A percentile compares a stretch with the other conserved stretches of the same genome.
Conservation (phyloP, 2,888 invertebrate genomes). For the Drosophila helvetica region DNA sequence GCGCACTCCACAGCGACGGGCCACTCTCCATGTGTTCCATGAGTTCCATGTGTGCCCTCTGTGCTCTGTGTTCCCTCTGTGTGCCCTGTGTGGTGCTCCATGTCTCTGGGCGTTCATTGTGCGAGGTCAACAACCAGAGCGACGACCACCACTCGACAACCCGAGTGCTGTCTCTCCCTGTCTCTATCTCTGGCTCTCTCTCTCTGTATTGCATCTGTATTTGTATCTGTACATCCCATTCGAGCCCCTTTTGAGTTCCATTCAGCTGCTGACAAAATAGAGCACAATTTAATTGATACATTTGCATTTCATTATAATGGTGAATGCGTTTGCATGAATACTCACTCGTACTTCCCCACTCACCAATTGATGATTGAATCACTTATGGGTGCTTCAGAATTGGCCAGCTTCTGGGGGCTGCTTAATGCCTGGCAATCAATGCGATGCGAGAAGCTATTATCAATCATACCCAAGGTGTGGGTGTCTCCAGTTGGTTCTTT, state of each 20-base stretch:
- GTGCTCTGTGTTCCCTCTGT: constrained; percentile 12
- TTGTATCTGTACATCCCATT: constrained; percentile 50
- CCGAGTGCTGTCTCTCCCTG: constrained; percentile 70
- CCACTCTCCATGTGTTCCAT: constrained; percentile 14
- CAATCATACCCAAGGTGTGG: not conserved
- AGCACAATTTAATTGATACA: constrained; percentile 81
- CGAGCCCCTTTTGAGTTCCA: constrained; percentile 40
- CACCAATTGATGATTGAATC: not conserved
- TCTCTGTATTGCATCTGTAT: constrained; percentile 6
- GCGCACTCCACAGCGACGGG: constrained; percentile 45
- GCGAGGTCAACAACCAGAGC: constrained; percentile 74
- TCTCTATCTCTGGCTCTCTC: constrained; percentile 3
- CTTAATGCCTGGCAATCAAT: constrained; percentile 24
- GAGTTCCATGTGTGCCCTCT: constrained; percentile 11
- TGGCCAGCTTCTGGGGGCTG: constrained; percentile 29
- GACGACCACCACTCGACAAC: constrained; percentile 65
- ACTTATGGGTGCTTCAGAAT: constrained; percentile 10
- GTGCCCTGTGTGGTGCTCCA: not conserved
- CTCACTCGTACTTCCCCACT: constrained; percentile 11
- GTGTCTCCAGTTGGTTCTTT: not conserved
- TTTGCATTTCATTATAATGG: constrained; percentile 77
- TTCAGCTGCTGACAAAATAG: constrained; percentile 75
- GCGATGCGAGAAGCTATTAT: not conserved
- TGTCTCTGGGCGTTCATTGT: constrained; percentile 41
- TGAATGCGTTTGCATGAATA: constrained; percentile 63